Conservation (phyloP, 2,888 invertebrate genomes). For the Alloscopus bannaensis region DNA sequence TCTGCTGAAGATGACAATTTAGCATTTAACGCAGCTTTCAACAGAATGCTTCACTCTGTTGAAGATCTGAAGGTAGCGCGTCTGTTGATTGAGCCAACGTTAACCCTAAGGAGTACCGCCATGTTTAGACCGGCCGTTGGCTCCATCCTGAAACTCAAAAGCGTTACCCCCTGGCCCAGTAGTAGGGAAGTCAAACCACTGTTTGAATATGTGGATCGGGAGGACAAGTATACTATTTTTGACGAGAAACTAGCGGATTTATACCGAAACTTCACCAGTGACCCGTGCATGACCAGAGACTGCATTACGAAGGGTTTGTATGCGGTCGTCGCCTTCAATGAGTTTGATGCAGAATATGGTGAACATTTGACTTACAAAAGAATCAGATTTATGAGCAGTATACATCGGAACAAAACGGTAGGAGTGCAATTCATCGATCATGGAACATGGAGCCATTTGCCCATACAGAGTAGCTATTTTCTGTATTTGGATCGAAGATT, state of each 20-base stretch:
- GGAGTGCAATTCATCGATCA: constrained; percentile 34
- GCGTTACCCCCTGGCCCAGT: background rate
- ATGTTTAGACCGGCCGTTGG: constrained; percentile 5
- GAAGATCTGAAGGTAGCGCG: too few relatives aligned
- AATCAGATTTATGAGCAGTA: constrained; percentile 15
- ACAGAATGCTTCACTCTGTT: too few relatives aligned
- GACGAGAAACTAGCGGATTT: constrained; percentile 19
- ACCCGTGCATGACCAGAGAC: background rate
- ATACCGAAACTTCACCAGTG: background rate
- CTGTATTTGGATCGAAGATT: constrained; percentile 20
- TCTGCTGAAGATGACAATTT: too few relatives aligned
- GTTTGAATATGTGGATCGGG: constrained; percentile 18
- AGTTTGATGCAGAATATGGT: background rate
- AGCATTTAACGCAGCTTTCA: too few relatives aligned
- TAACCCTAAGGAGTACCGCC: background rate
- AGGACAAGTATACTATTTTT: too few relatives aligned
- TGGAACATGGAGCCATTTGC: background rate
- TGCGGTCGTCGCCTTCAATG: background rate
- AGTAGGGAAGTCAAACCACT: background rate
- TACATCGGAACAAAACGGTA: background rate
- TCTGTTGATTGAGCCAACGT: background rate
- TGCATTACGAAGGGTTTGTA: background rate
- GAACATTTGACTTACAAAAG: background rate
- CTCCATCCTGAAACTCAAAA: constrained; percentile 18
- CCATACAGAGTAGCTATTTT: background rate